Conservation (phyloP, 2,888 invertebrate species). For the Microctonus brassicae region DNA sequence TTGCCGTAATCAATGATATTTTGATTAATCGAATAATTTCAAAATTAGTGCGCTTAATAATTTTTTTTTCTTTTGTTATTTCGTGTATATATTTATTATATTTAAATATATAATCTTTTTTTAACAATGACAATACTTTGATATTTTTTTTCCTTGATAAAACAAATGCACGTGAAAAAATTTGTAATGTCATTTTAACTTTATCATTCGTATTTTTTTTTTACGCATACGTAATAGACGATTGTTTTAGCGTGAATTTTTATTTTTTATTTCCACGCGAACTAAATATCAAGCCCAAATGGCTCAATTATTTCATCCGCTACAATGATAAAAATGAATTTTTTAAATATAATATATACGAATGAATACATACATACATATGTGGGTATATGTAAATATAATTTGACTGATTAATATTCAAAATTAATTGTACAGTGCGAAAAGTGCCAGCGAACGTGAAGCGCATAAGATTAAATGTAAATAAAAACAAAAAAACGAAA, state of each 20-base stretch:
- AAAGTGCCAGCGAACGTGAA: neutral
- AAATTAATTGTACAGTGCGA: neutral
- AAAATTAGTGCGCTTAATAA: neutral
- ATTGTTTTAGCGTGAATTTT: neutral
- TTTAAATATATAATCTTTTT: conserved; percentile 39
- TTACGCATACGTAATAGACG: neutral
- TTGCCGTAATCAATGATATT: conserved; percentile 5
- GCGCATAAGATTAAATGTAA: neutral
- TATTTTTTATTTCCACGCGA: neutral
- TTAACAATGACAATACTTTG: neutral
- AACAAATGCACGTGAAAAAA: neutral
- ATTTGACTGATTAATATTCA: neutral
- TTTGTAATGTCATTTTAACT: neutral
- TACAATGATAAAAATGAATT: neutral
- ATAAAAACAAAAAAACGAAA: neutral
- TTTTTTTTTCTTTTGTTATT: neutral
- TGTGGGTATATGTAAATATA: neutral
- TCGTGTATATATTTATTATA: conserved; percentile 35
- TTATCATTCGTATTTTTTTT: conserved; percentile 12
- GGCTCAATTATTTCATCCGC: neutral
- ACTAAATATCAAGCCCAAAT: neutral
- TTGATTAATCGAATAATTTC: neutral
- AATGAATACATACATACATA: neutral
- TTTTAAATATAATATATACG: neutral
- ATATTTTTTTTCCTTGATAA: neutral